Percentiles rank a stretch among this genome's conserved stretches.
These are phyloP conservation scores for Oceanodroma tethys DNA, from an alignment of 2,113 vertebrate species.

Conservation along the genomic window DNA sequence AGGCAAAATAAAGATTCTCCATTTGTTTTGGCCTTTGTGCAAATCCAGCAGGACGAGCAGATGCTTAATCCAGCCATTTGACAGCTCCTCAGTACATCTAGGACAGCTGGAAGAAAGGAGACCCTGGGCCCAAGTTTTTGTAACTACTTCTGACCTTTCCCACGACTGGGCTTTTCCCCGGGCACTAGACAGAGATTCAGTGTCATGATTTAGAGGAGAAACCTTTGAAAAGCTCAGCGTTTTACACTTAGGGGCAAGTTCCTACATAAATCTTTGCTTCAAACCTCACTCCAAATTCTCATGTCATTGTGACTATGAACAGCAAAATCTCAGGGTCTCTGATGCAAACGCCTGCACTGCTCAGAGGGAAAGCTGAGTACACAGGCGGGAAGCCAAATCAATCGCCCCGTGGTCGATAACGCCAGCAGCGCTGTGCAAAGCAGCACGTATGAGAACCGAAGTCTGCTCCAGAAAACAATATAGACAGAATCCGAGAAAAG, in stretches of 20 bases:
- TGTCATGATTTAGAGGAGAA: background rate
- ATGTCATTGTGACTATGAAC: background rate
- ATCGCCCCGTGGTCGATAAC: background rate
- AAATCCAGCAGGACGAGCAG: background rate
- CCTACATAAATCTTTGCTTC: background rate
- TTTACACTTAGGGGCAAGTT: background rate
- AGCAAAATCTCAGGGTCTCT: background rate
- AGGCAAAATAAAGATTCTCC: background rate
- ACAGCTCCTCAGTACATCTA: background rate
- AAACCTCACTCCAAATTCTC: background rate
- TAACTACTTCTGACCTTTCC: background rate
- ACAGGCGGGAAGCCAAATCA: slow-evolving; percentile 32
- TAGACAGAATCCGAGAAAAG: background rate
- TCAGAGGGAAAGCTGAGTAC: background rate
- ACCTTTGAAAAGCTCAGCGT: accelerated
- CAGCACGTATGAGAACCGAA: slow-evolving; percentile 5
- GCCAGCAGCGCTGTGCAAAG: background rate
- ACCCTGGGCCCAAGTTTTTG: background rate
- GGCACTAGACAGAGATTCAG: background rate
- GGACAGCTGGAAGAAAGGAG: background rate
- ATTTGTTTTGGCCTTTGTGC: background rate
- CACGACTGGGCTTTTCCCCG: accelerated
- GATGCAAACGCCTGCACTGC: background rate
- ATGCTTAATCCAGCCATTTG: no score
- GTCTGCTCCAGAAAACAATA: background rate